Evolutionary conservation across 2,797 vertebrate species (phyloP).

Genomic region (Momotus momota): DNA sequence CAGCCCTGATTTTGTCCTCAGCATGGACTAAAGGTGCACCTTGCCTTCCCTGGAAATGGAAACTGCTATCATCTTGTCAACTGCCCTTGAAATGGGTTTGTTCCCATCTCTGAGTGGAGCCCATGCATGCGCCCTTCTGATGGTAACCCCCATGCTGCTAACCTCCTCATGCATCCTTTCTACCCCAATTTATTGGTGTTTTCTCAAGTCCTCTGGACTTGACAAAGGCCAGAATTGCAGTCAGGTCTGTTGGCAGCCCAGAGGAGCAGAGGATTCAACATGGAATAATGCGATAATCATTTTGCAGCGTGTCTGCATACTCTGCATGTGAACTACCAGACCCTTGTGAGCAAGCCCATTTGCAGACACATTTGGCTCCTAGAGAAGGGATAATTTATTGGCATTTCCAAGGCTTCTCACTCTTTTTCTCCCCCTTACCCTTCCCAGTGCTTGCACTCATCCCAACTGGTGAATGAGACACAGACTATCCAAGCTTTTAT

Average conservation of each 20-base stretch:
- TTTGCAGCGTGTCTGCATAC: neutral
- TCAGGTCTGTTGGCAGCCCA: neutral
- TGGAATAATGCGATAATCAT: neutral
- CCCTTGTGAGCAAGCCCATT: accelerated
- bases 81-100: neutral
- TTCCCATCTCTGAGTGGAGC: neutral
- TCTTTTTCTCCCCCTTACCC: neutral
- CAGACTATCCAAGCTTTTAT: neutral
- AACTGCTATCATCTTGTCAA: neutral
- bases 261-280: accelerated
- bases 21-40: neutral
- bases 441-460: neutral
- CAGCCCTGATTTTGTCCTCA: neutral
- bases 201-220: neutral
- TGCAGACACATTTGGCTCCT: neutral
- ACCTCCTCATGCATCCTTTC: accelerated
- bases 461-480: neutral
- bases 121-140: neutral
- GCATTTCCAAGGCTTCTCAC: neutral
- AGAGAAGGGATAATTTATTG: neutral
- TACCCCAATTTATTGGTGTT: neutral
- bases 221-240: neutral
- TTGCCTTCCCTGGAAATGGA: neutral
- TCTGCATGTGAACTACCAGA: neutral
- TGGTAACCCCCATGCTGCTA: neutral